A percentile compares a stretch with the other conserved stretches of the same genome.
Evolutionary conservation across 2,797 vertebrate species (phyloP).

Genomic region (Aselliscus stoliczkanus): DNA sequence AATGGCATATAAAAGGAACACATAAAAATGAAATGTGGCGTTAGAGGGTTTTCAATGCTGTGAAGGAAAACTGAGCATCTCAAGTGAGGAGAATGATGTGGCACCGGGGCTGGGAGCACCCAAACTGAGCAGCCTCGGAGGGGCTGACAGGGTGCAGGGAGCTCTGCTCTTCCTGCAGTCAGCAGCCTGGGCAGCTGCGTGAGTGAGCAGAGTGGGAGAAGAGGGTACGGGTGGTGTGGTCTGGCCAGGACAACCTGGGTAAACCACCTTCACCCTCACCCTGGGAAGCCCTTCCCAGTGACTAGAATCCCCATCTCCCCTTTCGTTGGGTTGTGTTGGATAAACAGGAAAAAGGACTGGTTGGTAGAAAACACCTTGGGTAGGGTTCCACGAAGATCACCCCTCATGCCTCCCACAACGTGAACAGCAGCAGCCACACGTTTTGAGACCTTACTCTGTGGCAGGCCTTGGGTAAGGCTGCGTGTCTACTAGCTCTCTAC

Average conservation of each 20-base stretch:
- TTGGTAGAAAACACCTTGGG: not conserved
- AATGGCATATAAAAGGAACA: not conserved
- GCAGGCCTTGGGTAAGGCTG: not conserved
- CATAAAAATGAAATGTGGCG: not conserved
- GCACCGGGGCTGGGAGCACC: fast-evolving
- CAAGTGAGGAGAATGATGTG: not conserved
- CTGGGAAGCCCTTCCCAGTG: not conserved
- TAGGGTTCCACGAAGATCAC: not conserved
- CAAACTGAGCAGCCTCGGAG: fast-evolving
- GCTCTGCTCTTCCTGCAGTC: not conserved
- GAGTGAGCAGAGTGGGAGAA: not conserved
- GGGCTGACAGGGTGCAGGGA: not conserved
- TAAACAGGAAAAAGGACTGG: fast-evolving
- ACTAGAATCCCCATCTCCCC: not conserved
- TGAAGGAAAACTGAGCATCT: not conserved
- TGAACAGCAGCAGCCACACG: too few relatives aligned
- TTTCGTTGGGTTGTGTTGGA: not conserved
- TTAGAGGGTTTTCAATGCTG: not conserved
- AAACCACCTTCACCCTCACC: not conserved
- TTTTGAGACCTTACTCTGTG: fast-evolving
- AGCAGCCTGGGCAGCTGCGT: not conserved
- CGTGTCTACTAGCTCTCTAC: fast-evolving
- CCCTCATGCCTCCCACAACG: fast-evolving
- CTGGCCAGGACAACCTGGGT: fast-evolving
- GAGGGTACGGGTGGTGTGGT: not conserved